A percentile compares a stretch with the other conserved stretches of the same genome.
Evolutionary conservation across 2,888 invertebrate genomes (phyloP).

Genomic region (Oscheius myriophilus): DNA sequence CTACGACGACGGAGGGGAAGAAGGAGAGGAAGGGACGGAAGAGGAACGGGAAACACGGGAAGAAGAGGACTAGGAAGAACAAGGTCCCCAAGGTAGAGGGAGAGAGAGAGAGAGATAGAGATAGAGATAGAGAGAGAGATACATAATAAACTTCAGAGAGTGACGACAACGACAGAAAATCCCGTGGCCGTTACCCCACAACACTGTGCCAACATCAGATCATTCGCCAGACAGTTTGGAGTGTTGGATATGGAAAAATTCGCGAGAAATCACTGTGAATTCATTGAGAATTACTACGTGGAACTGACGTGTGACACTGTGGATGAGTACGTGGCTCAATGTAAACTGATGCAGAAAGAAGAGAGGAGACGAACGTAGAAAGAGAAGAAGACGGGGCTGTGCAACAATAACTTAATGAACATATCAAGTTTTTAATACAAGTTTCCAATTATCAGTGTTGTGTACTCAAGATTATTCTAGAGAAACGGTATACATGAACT

Average conservation of each 20-base stretch:
- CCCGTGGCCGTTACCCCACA: slow-evolving; percentile 8
- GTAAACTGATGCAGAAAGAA: not conserved
- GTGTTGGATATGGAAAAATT: slow-evolving; percentile 44
- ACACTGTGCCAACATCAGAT: slow-evolving; percentile 54
- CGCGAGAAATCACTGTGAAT: slow-evolving; percentile 47
- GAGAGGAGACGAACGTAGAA: too few relatives aligned
- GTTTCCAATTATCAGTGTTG: too few relatives aligned
- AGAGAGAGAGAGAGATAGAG: slow-evolving; percentile 3
- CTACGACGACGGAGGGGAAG: slow-evolving; percentile 5
- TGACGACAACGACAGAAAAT: slow-evolving; percentile 2
- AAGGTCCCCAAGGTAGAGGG: not conserved
- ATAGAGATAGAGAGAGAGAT: slow-evolving; percentile 4
- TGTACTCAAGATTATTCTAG: too few relatives aligned
- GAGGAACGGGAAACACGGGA: too few relatives aligned
- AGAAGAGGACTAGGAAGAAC: slow-evolving; percentile 3
- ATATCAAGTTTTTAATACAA: too few relatives aligned
- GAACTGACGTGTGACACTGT: slow-evolving; percentile 48
- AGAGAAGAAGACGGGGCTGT: too few relatives aligned
- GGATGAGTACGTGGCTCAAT: slow-evolving; percentile 38
- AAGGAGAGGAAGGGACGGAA: not conserved
- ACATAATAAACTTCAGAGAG: not conserved
- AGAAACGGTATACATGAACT: too few relatives aligned
- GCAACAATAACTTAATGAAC: too few relatives aligned
- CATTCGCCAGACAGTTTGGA: slow-evolving; percentile 52
- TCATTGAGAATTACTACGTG: slow-evolving; percentile 59